Evolutionary conservation across 2,888 invertebrate species (phyloP).

Genomic region (Caenorhabditis plicata): DNA sequence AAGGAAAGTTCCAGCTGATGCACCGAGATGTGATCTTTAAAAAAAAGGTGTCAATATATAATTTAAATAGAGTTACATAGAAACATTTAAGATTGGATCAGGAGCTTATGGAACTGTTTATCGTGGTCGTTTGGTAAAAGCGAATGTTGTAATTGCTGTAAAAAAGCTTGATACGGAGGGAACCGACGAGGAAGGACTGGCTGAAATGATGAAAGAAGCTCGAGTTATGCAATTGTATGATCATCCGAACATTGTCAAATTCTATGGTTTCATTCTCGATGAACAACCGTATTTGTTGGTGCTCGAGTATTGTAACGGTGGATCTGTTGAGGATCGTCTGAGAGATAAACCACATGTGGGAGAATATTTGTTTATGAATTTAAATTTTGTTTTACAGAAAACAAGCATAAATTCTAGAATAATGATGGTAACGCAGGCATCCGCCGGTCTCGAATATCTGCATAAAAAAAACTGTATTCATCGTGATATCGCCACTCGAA

Average conservation of each 20-base stretch:
- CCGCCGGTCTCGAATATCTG: slow-evolving; percentile 54
- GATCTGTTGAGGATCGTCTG: slow-evolving; percentile 46
- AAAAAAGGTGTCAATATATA: slow-evolving; percentile 32
- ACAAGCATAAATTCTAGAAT: neutral
- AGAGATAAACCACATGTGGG: slow-evolving; percentile 8
- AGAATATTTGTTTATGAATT: neutral
- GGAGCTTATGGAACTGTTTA: slow-evolving; percentile 59
- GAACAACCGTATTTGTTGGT: slow-evolving; percentile 54
- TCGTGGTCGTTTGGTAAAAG: slow-evolving; percentile 40
- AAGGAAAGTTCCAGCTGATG: slow-evolving; percentile 50
- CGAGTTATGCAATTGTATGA: slow-evolving; percentile 59
- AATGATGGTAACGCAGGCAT: slow-evolving; percentile 8
- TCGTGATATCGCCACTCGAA: slow-evolving; percentile 56
- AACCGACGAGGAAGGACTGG: slow-evolving; percentile 38
- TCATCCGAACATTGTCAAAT: slow-evolving; percentile 57
- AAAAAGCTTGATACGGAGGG: slow-evolving; percentile 40
- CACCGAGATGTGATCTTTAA: slow-evolving; percentile 51
- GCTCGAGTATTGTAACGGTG: slow-evolving; percentile 55
- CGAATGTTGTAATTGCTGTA: slow-evolving; percentile 29
- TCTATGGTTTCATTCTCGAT: slow-evolving; percentile 56
- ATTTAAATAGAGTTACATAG: neutral
- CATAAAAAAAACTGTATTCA: slow-evolving; percentile 55
- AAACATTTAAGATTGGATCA: slow-evolving; percentile 36
- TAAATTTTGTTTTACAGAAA: too few species aligned
- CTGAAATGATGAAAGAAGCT: slow-evolving; percentile 62